Conservation (phyloP, 1,140 invertebrate species). For the Heliconius melpomene region DNA sequence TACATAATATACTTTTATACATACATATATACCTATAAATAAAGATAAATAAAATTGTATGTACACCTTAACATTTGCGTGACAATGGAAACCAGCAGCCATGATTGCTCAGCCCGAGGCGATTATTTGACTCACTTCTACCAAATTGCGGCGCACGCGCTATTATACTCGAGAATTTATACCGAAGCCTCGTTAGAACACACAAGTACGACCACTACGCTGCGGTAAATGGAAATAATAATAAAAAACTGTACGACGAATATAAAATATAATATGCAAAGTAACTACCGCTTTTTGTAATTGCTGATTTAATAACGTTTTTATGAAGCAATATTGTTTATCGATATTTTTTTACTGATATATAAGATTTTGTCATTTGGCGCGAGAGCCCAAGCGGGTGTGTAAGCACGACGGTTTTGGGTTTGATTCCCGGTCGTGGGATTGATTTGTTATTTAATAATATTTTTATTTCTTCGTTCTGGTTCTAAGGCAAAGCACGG, state of each 20-base stretch:
- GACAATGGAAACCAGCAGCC: conserved; percentile 52
- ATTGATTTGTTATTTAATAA: too few species aligned
- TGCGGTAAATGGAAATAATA: background rate
- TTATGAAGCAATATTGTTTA: too few species aligned
- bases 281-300: background rate
- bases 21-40: too few species aligned
- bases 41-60: background rate
- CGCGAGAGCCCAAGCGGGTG: too few species aligned
- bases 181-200: conserved; percentile 56
- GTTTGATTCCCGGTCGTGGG: too few species aligned
- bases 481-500: too few species aligned
- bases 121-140: conserved; percentile 75
- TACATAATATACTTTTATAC: too few species aligned
- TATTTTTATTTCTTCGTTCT: too few species aligned
- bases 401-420: too few species aligned
- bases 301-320: background rate
- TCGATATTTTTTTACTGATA: too few species aligned
- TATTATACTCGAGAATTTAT: conserved; percentile 61
- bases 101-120: conserved; percentile 63
- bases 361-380: too few species aligned
- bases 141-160: conserved; percentile 73
- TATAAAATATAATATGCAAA: background rate
- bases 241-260: background rate
- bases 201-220: background rate
- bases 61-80: conserved; percentile 17